These are phyloP conservation scores for Gorsachius magnificus DNA, from an alignment of 2,797 vertebrate species.

Conservation along the genomic window DNA sequence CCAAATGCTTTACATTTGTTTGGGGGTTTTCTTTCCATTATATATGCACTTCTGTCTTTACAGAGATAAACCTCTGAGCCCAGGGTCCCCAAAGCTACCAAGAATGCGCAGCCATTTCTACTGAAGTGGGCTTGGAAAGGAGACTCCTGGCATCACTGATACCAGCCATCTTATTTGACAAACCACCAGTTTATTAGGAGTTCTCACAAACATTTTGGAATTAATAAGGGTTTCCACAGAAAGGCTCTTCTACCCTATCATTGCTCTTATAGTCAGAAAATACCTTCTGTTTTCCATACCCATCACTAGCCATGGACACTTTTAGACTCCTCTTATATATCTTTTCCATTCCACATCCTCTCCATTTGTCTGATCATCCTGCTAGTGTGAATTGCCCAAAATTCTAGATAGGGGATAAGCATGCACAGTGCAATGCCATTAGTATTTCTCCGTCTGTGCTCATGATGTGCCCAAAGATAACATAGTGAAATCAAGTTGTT, in stretches of 20 bases:
- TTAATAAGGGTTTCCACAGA: background rate
- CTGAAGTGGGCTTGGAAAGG: background rate
- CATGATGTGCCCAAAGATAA: background rate
- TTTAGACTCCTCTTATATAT: background rate
- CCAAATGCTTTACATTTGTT: accelerated
- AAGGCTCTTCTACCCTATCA: background rate
- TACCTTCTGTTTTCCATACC: background rate
- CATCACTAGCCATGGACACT: background rate
- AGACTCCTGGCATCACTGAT: background rate
- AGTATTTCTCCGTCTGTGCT: background rate
- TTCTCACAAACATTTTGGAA: background rate
- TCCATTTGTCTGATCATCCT: background rate
- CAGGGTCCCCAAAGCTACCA: background rate
- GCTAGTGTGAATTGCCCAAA: background rate
- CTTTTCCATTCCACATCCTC: background rate
- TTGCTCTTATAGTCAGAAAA: background rate
- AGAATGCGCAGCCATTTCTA: background rate
- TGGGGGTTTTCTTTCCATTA: background rate
- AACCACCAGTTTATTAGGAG: background rate
- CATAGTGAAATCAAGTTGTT: background rate
- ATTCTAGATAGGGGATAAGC: background rate
- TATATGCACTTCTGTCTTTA: background rate
- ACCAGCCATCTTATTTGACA: background rate
- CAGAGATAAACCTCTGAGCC: background rate
- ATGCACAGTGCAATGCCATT: background rate